phyloP scores from a whole-genome alignment of 37 sponge, comb jelly and placozoan species.

The Hormiphora californensis region DNA sequence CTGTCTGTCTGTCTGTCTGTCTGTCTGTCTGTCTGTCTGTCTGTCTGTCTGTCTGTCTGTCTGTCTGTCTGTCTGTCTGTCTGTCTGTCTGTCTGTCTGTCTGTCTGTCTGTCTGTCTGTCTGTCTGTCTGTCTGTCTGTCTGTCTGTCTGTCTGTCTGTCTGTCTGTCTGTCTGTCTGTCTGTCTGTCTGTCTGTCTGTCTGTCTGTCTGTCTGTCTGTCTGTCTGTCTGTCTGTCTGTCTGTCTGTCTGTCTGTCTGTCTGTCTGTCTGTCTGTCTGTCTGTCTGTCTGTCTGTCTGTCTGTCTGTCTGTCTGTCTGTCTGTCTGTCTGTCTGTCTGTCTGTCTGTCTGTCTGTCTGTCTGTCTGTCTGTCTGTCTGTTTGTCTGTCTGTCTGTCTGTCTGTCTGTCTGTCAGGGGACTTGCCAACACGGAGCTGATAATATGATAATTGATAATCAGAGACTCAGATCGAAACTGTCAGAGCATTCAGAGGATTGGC shows the following conservation, averaged over 20 bases:
- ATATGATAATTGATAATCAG: too few species aligned
- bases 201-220: background rate
- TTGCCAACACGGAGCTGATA: too few species aligned
- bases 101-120: background rate
- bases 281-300: background rate
- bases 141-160: background rate
- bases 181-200: background rate
- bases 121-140: background rate
- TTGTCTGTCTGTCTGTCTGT: background rate
- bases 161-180: background rate
- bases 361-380: background rate
- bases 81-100: background rate
- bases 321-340: background rate
- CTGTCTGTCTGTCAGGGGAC: too few species aligned
- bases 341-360: background rate
- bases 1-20: background rate
- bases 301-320: background rate
- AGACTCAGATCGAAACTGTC: too few species aligned
- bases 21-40: background rate
- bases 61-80: background rate
- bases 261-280: background rate
- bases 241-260: background rate
- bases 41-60: background rate
- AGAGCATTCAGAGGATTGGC: too few species aligned
- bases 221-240: background rate